Evolutionary conservation across 2,113 vertebrate species (phyloP).

Genomic region (Elephas maximus): DNA sequence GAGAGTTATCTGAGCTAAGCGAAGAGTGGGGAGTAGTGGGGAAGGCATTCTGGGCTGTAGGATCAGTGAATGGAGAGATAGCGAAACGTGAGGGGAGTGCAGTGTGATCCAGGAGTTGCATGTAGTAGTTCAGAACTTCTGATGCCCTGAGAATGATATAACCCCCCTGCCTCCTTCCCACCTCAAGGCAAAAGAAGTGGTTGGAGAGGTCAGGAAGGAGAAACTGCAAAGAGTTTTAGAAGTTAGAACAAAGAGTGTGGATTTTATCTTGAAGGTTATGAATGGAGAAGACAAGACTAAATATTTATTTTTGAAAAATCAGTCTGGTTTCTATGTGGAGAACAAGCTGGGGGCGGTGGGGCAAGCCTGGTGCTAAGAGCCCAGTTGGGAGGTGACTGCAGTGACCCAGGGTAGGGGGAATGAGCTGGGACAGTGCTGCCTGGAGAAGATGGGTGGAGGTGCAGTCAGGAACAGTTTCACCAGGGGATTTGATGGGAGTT

Average conservation of each 20-base stretch:
- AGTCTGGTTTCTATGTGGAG: not conserved
- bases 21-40: not conserved
- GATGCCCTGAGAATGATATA: not conserved
- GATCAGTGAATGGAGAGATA: too few species aligned
- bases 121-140: not conserved
- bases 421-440: not conserved
- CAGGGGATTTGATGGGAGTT: not conserved
- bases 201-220: not conserved
- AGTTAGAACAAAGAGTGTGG: not conserved
- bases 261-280: not conserved
- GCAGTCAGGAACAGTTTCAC: not conserved
- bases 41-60: not conserved
- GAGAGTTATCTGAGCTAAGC: not conserved
- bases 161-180: not conserved
- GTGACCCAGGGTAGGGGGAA: fast-evolving
- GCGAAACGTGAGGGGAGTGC: not conserved
- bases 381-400: not conserved
- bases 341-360: not conserved
- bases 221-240: not conserved
- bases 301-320: not conserved
- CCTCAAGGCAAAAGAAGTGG: not conserved
- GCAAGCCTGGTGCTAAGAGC: not conserved
- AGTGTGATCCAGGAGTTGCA: not conserved
- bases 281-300: not conserved
- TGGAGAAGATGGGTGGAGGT: too few species aligned